Evolutionary conservation across 2,113 vertebrate species (phyloP).

Genomic region (Hemiscyllium ocellatum): DNA sequence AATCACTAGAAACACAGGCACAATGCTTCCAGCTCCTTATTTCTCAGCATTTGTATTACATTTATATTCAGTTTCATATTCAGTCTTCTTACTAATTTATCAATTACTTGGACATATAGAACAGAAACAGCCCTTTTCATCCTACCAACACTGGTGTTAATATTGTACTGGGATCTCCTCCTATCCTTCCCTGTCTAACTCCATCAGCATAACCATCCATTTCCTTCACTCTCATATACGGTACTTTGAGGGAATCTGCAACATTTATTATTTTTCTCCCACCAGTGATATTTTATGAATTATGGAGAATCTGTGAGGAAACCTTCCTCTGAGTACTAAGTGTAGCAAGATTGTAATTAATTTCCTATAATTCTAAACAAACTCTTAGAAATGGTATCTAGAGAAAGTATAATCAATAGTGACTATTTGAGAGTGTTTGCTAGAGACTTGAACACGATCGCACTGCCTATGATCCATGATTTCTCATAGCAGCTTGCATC

Average conservation of each 20-base stretch:
- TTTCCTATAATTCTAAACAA: background rate
- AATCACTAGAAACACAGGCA: background rate
- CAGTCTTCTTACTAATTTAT: no score
- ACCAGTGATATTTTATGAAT: background rate
- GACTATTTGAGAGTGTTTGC: background rate
- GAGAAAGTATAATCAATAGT: background rate
- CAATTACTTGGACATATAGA: background rate
- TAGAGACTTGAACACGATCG: background rate
- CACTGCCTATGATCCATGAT: background rate
- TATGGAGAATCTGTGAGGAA: background rate
- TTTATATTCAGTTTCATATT: background rate
- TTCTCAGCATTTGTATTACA: background rate
- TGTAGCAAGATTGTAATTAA: background rate
- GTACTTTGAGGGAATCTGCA: background rate
- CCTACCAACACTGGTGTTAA: background rate
- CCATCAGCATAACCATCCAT: background rate
- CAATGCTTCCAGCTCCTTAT: background rate
- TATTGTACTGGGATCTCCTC: background rate
- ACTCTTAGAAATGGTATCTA: background rate
- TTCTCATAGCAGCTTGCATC: background rate
- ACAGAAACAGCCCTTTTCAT: background rate
- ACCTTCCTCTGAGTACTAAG: background rate
- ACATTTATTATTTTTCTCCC: background rate
- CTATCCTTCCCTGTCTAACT: background rate
- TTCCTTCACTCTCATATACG: background rate